Evolutionary conservation across 2,888 invertebrate species (phyloP), one percentile per base, ranked within the genome.

Genomic region (Acleris emargana): DNA sequence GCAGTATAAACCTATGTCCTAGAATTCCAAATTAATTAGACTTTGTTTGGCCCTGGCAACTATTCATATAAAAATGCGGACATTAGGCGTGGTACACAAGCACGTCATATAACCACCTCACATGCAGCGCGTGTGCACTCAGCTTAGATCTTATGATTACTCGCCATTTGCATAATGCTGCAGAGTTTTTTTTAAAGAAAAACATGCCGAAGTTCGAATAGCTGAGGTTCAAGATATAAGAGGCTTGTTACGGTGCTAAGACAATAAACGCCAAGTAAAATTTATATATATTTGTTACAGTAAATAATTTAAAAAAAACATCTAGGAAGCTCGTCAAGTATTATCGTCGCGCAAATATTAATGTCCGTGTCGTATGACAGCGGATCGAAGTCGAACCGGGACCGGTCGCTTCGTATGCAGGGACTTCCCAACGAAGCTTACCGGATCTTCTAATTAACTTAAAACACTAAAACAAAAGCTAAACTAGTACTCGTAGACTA

Each of bases 161-260:
- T 47, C 59, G 74, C 78, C 75, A 77, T 91, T 91, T 90, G 84
- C 90, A 91, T 91, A 89, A 87, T 84, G 82, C 89, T 84, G 90
- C 91, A 90, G 82, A 86, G 88, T 90, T 91, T 88, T 89, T 86
- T 83, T 79, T 77, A 82, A 82, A 84, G 81, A 82, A 83, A 86
- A 81, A 86, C 77, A 81, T 84, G 84, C 80, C 79, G 81, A 84
- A 76, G 78, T 80, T 78, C 78, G 77, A 78, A 78, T 79, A 78
- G 68, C 50, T 62, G 59, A 70, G 80, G 80, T 62, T 2, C 68
- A 72, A 79, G 76, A 54, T 28, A 69, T 6, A 49, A 70, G 73
- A 64, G 17, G 59, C 9, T 59, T 49, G 50, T 17, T 45, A 45
- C n/a, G 7, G 17, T 38, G 0, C 13, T 38, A 1, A 32, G 11